Evolutionary conservation across 2,113 vertebrate genomes (phyloP).

Genomic region (Serinus canaria): DNA sequence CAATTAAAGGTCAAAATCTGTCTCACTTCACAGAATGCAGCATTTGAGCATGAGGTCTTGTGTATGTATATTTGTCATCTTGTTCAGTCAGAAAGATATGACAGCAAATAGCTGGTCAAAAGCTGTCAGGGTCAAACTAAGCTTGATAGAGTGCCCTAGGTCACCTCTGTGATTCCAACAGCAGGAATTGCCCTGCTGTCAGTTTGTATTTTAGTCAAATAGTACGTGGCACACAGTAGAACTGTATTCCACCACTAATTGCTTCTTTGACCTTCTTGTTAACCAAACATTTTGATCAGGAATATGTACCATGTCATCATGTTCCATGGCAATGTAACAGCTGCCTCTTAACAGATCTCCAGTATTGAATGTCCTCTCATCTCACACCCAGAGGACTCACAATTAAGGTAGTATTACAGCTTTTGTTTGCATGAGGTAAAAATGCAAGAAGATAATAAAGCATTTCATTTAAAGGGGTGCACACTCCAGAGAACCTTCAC

Average conservation of each 20-base stretch:
- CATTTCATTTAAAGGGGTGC: not conserved
- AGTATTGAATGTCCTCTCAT: not conserved
- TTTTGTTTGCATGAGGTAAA: not conserved
- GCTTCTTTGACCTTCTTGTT: slow-evolving; percentile 61
- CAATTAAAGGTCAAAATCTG: slow-evolving; percentile 70
- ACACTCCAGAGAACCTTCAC: not conserved
- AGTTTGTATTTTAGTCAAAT: slow-evolving; percentile 20
- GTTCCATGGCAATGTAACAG: not conserved
- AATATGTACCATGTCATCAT: slow-evolving; percentile 7
- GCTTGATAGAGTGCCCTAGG: slow-evolving; percentile 53
- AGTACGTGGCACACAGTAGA: not conserved
- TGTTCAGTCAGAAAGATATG: slow-evolving; percentile 64
- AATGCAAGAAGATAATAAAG: not conserved
- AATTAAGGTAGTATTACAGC: not conserved
- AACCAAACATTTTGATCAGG: slow-evolving; percentile 61
- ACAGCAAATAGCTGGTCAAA: slow-evolving; percentile 67
- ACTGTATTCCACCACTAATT: slow-evolving; percentile 39
- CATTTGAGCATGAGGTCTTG: slow-evolving; percentile 45
- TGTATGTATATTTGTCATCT: slow-evolving; percentile 64
- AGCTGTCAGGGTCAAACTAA: slow-evolving; percentile 64
- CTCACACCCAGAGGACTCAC: not conserved
- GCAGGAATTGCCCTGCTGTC: slow-evolving; percentile 30
- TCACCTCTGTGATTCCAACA: slow-evolving; percentile 47
- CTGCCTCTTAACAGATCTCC: not conserved
- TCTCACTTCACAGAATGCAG: slow-evolving; percentile 49